These are phyloP conservation scores for Megathymus violae DNA, from an alignment of 1,140 invertebrate genomes.

Conservation along the genomic window DNA sequence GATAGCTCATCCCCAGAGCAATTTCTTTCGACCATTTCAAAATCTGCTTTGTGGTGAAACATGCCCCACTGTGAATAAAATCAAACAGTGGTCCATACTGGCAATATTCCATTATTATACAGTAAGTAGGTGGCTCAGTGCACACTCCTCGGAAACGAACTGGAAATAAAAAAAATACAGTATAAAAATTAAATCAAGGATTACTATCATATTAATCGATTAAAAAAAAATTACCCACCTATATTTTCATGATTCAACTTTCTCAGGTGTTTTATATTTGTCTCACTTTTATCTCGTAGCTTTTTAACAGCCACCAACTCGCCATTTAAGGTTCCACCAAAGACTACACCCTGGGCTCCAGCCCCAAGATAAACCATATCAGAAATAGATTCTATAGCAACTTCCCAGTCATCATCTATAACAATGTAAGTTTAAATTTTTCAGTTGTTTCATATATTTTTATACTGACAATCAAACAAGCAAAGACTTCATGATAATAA, in stretches of 20 bases:
- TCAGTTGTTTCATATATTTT: neutral
- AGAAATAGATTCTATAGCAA: conserved; percentile 96
- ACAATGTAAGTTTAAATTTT: conserved; percentile 70
- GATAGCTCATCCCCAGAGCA: conserved; percentile 97
- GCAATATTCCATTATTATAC: conserved; percentile 99
- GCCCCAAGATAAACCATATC: conserved; percentile 97
- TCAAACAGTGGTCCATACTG: conserved; percentile 97
- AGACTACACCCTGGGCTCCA: conserved; percentile 98
- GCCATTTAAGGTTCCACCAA: conserved; percentile 93
- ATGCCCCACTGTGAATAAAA: conserved; percentile 90
- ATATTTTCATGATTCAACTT: conserved; percentile 99
- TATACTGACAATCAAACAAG: no score
- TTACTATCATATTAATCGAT: no score
- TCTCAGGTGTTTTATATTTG: conserved; percentile 96
- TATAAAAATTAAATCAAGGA: neutral
- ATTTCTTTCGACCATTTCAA: conserved; percentile 98
- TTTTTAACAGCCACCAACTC: conserved; percentile 98
- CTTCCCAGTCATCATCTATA: conserved; percentile 96
- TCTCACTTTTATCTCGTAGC: conserved; percentile 96
- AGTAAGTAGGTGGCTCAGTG: conserved; percentile 96
- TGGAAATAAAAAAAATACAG: conserved; percentile 38
- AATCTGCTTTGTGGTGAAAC: conserved; percentile 92
- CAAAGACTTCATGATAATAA: no score
- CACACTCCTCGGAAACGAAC: conserved; percentile 98
- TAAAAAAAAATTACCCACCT: conserved; percentile 49